Evolutionary conservation across 1,140 invertebrate genomes (phyloP).

Genomic region (Homarus americanus): DNA sequence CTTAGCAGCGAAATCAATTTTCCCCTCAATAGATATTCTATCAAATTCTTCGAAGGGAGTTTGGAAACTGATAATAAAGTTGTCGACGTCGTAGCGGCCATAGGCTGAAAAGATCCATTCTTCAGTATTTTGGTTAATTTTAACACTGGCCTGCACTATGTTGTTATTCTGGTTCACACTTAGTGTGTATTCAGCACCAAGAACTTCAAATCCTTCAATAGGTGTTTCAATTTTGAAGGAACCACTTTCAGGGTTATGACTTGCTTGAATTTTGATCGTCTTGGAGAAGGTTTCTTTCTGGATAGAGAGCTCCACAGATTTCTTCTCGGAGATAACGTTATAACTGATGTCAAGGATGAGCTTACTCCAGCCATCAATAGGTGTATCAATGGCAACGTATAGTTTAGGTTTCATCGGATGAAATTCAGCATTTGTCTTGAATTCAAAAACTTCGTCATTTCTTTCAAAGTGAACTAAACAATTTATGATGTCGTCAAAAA

Average conservation of each 20-base stretch:
- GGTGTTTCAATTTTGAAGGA: slow-evolving; percentile 39
- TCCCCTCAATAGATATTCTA: slow-evolving; percentile 35
- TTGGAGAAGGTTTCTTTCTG: slow-evolving; percentile 20
- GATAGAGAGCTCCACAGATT: slow-evolving; percentile 18
- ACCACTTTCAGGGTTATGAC: slow-evolving; percentile 13
- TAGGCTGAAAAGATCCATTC: slow-evolving; percentile 46
- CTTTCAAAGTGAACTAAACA: slow-evolving; percentile 8
- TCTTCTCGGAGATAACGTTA: slow-evolving; percentile 18
- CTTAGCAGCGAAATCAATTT: slow-evolving; percentile 22
- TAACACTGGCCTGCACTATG: slow-evolving; percentile 13
- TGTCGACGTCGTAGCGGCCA: slow-evolving; percentile 35
- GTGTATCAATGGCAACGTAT: neutral
- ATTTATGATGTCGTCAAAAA: neutral
- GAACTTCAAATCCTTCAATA: slow-evolving; percentile 31
- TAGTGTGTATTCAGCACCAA: slow-evolving; percentile 42
- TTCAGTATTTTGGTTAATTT: slow-evolving; percentile 30
- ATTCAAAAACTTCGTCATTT: slow-evolving; percentile 38
- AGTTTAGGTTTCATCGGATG: slow-evolving; percentile 11
- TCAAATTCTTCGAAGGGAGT: slow-evolving; percentile 60
- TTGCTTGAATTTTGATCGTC: slow-evolving; percentile 26
- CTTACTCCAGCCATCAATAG: slow-evolving; percentile 31
- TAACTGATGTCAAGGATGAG: slow-evolving; percentile 23
- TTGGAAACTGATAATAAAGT: slow-evolving; percentile 44
- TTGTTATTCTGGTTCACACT: slow-evolving; percentile 11
- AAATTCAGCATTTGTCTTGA: neutral